phyloP scores from a whole-genome alignment of 1,140 invertebrate species.

The Drosophila equinoxialis region DNA sequence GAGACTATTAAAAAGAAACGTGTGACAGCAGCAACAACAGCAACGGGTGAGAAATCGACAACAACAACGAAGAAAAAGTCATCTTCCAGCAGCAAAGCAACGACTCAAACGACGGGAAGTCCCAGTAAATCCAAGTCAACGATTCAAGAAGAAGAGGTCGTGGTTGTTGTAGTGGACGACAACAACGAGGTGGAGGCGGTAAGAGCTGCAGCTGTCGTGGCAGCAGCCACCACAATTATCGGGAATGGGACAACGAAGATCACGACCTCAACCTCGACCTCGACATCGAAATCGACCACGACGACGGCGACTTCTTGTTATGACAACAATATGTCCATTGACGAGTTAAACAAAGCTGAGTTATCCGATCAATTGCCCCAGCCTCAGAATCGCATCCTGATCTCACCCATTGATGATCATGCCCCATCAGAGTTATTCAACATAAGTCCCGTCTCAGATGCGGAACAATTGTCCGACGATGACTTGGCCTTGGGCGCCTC shows the following conservation, averaged over 20 bases:
- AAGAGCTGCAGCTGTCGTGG: constrained; percentile 7
- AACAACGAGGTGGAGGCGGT: constrained; percentile 3
- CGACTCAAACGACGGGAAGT: not conserved
- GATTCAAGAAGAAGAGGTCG: constrained; percentile 6
- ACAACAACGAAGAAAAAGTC: constrained; percentile 27
- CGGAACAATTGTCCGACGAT: constrained; percentile 82
- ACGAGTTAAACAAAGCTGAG: constrained; percentile 50
- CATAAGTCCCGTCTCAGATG: constrained; percentile 71
- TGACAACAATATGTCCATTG: constrained; percentile 30
- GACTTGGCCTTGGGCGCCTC: constrained; percentile 85
- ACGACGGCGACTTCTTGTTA: not conserved
- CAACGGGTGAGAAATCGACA: not conserved
- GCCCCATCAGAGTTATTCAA: constrained; percentile 62
- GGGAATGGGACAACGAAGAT: not conserved
- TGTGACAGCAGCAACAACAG: not conserved
- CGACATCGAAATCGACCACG: no score
- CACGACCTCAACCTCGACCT: not conserved
- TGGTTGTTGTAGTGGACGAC: constrained; percentile 16
- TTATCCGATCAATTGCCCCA: constrained; percentile 43
- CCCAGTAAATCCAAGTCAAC: not conserved
- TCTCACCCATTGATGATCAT: constrained; percentile 49
- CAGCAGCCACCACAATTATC: not conserved
- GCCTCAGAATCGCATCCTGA: constrained; percentile 42
- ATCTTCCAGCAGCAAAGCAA: constrained; percentile 17
- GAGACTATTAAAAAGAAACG: not conserved